Evolutionary conservation across 2,888 invertebrate genomes (phyloP).

Genomic region (Coleophora deauratella): DNA sequence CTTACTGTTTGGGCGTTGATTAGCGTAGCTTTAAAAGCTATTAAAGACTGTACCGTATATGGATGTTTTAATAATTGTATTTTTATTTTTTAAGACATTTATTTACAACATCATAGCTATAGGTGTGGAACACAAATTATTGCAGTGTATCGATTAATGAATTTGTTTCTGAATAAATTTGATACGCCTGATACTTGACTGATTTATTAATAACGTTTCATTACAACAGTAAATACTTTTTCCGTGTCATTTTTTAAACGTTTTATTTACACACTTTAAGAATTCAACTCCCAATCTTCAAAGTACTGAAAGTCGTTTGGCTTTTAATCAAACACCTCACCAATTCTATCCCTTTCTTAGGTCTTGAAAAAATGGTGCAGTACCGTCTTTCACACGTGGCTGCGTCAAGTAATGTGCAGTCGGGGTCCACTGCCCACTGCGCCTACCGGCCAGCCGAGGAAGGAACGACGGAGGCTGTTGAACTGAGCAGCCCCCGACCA

Average conservation of each 20-base stretch:
- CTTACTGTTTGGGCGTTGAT: not conserved
- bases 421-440: conserved; percentile 40
- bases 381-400: conserved; percentile 57
- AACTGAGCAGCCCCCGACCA: conserved; percentile 15
- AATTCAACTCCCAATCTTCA: no score
- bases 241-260: no score
- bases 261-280: no score
- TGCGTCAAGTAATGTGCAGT: conserved; percentile 48
- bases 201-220: no score
- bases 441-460: conserved; percentile 16
- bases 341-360: conserved; percentile 18
- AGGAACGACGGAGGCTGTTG: conserved; percentile 28
- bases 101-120: no score
- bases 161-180: no score
- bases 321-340: not conserved
- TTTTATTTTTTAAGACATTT: not conserved
- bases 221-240: no score
- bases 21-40: not conserved
- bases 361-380: conserved; percentile 36
- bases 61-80: not conserved
- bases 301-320: no score
- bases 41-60: not conserved
- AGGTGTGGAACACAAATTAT: no score
- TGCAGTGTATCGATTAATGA: no score
- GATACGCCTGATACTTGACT: no score